These are phyloP conservation scores for Thaumatotibia leucotreta DNA, from an alignment of 1,140 invertebrate species.

Conservation along the genomic window DNA sequence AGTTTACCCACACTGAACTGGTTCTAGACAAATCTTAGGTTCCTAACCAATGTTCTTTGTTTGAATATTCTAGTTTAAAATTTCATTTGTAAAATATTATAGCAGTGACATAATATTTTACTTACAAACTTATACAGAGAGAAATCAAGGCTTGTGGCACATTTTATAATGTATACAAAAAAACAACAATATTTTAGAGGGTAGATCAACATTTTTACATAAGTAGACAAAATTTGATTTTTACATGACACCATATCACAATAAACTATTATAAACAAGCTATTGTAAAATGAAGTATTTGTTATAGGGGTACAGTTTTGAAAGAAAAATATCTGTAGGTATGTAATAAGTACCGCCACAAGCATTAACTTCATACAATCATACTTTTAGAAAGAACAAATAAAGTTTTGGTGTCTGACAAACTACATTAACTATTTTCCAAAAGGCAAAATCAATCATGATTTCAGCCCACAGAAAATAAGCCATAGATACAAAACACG, in stretches of 20 bases:
- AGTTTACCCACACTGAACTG: constrained; percentile 5
- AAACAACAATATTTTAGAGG: not conserved
- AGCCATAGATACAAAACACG: too few species aligned
- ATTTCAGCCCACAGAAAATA: too few species aligned
- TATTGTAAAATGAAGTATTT: not conserved
- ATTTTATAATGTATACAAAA: not conserved
- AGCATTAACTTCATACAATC: not conserved
- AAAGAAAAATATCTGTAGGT: not conserved
- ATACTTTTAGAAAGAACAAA: not conserved
- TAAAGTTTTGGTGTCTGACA: too few species aligned
- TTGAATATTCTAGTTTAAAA: not conserved
- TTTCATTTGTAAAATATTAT: not conserved
- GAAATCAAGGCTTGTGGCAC: not conserved
- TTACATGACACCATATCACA: not conserved
- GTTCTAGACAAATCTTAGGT: not conserved
- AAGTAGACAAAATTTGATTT: too few species aligned
- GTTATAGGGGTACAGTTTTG: not conserved
- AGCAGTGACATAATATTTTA: not conserved
- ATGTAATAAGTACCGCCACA: not conserved
- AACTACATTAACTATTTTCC: too few species aligned
- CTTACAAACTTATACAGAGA: not conserved
- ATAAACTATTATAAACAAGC: too few species aligned
- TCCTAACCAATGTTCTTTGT: not conserved
- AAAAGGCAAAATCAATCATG: too few species aligned
- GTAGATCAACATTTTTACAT: not conserved